phyloP scores from a whole-genome alignment of 2,888 invertebrate genomes.

The Sericinus montela region DNA sequence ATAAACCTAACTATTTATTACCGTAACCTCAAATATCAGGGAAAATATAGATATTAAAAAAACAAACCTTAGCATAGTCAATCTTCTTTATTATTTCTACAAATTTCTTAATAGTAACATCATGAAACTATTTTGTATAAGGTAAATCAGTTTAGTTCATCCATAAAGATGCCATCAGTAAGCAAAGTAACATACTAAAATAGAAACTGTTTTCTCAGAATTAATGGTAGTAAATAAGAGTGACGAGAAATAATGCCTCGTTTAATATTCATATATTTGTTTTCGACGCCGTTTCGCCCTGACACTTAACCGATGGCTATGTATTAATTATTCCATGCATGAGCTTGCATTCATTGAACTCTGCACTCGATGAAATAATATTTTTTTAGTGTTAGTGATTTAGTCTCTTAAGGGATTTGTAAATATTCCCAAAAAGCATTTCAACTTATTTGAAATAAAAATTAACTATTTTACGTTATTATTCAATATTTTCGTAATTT shows the following conservation, averaged over 20 bases:
- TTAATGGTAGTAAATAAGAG: slow-evolving; percentile 36
- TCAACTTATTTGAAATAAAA: too few species aligned
- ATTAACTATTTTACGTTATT: too few species aligned
- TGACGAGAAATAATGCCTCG: slow-evolving; percentile 47
- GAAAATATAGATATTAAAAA: too few species aligned
- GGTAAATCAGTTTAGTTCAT: background rate
- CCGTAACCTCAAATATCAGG: too few species aligned
- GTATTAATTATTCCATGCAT: slow-evolving; percentile 61
- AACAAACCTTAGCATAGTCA: too few species aligned
- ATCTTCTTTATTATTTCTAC: too few species aligned
- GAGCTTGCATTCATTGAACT: slow-evolving; percentile 51
- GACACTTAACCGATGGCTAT: slow-evolving; percentile 59
- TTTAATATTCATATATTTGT: slow-evolving; percentile 73
- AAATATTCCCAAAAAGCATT: too few species aligned
- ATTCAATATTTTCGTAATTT: too few species aligned
- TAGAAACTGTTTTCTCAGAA: slow-evolving; percentile 25
- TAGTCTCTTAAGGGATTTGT: too few species aligned
- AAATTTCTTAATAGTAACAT: too few species aligned
- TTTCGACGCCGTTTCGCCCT: slow-evolving; percentile 51
- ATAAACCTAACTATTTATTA: too few species aligned
- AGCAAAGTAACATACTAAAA: slow-evolving; percentile 9
- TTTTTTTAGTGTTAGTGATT: slow-evolving; percentile 20
- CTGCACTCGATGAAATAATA: slow-evolving; percentile 24
- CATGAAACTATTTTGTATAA: too few species aligned
- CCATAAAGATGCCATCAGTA: slow-evolving; percentile 5